phyloP scores from a whole-genome alignment of 1,140 invertebrate genomes.

The Trichoplusia ni region DNA sequence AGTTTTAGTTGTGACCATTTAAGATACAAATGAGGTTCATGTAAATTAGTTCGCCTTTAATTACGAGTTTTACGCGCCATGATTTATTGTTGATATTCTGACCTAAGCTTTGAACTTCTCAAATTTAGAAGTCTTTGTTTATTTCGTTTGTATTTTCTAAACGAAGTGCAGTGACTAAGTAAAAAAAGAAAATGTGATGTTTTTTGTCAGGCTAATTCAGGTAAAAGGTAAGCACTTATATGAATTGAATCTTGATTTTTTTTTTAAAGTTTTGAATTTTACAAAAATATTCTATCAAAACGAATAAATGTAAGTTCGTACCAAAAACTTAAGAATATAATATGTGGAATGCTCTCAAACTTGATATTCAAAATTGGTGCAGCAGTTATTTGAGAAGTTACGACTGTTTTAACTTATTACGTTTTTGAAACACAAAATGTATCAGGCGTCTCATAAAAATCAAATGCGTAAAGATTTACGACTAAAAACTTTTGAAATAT shows the following conservation, averaged over 20 bases:
- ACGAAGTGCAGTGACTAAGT: no score
- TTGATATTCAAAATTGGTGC: slow-evolving; percentile 5
- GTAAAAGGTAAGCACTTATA: no score
- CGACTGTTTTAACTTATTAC: slow-evolving; percentile 11
- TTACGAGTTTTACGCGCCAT: slow-evolving; percentile 45
- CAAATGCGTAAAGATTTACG: slow-evolving; percentile 69
- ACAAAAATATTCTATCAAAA: no score
- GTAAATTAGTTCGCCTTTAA: slow-evolving; percentile 47
- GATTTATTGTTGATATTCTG: slow-evolving; percentile 49
- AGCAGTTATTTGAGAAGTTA: not conserved
- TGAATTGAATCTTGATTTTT: no score
- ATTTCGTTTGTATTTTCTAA: not conserved
- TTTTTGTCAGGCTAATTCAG: no score
- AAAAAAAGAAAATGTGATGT: no score
- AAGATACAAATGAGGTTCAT: slow-evolving; percentile 55
- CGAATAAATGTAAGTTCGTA: no score
- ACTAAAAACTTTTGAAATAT: slow-evolving; percentile 72
- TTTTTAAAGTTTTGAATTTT: no score
- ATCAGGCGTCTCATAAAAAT: slow-evolving; percentile 69
- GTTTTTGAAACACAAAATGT: slow-evolving; percentile 53
- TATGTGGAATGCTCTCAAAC: not conserved
- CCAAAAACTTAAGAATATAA: not conserved
- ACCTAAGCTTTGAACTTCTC: slow-evolving; percentile 27
- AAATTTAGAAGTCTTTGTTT: slow-evolving; percentile 40
- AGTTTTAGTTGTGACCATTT: slow-evolving; percentile 52